These are phyloP conservation scores for Poeciliopsis infans DNA, from an alignment of 2,797 vertebrate genomes.

Conservation along the genomic window DNA sequence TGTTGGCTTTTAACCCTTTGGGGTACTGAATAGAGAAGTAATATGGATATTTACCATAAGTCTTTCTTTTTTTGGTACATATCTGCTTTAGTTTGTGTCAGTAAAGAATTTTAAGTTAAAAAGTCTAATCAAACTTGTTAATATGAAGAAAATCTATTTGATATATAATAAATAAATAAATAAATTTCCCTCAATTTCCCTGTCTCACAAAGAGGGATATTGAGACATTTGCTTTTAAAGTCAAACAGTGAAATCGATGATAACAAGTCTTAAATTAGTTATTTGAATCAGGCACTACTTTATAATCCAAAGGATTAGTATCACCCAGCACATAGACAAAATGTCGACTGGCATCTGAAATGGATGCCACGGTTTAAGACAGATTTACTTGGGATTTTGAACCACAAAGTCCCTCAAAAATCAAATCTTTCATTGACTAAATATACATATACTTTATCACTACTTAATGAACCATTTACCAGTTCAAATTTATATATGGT, in stretches of 20 bases:
- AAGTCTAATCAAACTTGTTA: conserved; percentile 28
- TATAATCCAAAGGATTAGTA: conserved; percentile 56
- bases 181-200: conserved; percentile 27
- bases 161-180: conserved; percentile 46
- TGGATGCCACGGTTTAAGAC: conserved; percentile 19
- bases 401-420: conserved; percentile 8
- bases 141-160: conserved; percentile 34
- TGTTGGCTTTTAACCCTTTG: conserved; percentile 90
- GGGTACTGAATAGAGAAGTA: conserved; percentile 63
- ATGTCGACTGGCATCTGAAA: conserved; percentile 34
- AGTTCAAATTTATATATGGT: conserved; percentile 4
- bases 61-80: conserved; percentile 34
- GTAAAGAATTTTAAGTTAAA: conserved; percentile 35
- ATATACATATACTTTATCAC: conserved; percentile 6
- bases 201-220: conserved; percentile 18
- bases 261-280: conserved; percentile 24
- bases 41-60: conserved; percentile 58
- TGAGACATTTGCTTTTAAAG: conserved; percentile 23
- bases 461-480: conserved; percentile 37
- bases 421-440: conserved; percentile 13
- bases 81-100: conserved; percentile 35
- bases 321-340: conserved; percentile 44
- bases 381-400: conserved; percentile 32
- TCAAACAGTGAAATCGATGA: conserved; percentile 12
- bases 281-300: conserved; percentile 35